Conservation (phyloP, 2,888 invertebrate species). For the Eutolmus rufibarbis region DNA sequence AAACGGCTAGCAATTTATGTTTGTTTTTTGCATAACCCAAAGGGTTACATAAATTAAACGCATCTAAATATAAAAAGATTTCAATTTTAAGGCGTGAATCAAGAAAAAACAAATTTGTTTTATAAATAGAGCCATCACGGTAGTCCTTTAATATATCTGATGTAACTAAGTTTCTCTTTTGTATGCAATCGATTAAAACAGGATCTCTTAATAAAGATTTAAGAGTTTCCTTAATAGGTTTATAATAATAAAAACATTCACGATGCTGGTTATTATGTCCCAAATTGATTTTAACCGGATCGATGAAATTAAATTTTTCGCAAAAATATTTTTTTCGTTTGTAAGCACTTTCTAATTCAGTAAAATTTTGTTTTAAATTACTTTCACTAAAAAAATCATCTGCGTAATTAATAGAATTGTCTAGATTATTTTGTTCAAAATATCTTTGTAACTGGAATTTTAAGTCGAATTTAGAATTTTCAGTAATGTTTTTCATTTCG, state of each 20-base stretch:
- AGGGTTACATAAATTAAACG: not conserved
- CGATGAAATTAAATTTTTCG: not conserved
- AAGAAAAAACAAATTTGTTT: not conserved
- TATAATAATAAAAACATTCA: not conserved
- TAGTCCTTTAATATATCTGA: not conserved
- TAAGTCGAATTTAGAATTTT: no score
- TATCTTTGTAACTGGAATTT: no score
- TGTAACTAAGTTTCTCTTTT: not conserved
- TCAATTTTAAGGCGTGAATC: not conserved
- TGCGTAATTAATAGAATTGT: no score
- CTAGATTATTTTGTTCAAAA: no score
- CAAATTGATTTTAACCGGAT: not conserved
- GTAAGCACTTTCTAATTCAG: not conserved
- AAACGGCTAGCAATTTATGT: not conserved
- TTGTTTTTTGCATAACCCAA: not conserved
- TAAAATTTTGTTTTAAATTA: not conserved
- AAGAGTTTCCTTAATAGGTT: not conserved
- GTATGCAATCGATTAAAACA: not conserved
- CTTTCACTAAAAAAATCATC: not conserved
- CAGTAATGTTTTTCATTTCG: not conserved
- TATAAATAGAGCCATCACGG: not conserved
- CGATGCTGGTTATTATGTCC: not conserved
- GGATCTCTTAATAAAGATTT: not conserved
- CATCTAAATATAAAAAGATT: not conserved
- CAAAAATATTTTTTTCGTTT: not conserved